Evolutionary conservation across 2,113 vertebrate genomes (phyloP), one percentile per base, ranked within the genome.

Genomic region (Siniperca knerii): DNA sequence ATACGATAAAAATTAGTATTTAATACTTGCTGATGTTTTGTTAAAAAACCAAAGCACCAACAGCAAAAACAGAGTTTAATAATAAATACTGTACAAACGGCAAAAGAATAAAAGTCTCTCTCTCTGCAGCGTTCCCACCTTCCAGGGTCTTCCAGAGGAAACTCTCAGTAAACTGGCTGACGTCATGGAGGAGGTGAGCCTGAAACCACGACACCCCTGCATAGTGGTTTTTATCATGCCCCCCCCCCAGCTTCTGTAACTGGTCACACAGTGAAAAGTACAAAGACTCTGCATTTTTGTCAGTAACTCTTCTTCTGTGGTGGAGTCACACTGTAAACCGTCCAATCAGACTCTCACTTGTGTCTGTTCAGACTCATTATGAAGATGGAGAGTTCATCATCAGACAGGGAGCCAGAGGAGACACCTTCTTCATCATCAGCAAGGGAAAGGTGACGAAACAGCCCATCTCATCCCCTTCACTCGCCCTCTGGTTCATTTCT

Each of bases 401-500:
- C 91, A 96, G 98, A 46, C 98, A 99, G 88, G 98, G 98, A 61
- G 98, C 98, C 81, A 95, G 97, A 95, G 98, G 98, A 86, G 98
- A 99, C 93, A 99, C 98, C 66, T 99, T 99, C 96, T 99, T 99
- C 74, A 99, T 99, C 87, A 99, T 99, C 96, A 99, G 98, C 93
- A 99, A 99, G 94, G 98, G 98, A 79, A 98, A 97, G 97, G 98
- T 99, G 18, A 54, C 48, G 40, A 42, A 55, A n/a, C 48, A 50
- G 11, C 35, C 35, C 35, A 37, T 37, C 15, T 12, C 15, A 16
- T 50, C 44, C 44, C 4, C 20, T 40, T 40, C 40, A 66, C 20
- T 2, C 25, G 1, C 3, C 57, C 11, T 42, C 50, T 8, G 40
- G 4, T 8, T 42, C 4, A 46, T 46, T 33, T 46, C 46, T 55